Base-by-base conservation (phyloP, 2,888 invertebrate genomes). In the Adelognathus sp. region DNA sequence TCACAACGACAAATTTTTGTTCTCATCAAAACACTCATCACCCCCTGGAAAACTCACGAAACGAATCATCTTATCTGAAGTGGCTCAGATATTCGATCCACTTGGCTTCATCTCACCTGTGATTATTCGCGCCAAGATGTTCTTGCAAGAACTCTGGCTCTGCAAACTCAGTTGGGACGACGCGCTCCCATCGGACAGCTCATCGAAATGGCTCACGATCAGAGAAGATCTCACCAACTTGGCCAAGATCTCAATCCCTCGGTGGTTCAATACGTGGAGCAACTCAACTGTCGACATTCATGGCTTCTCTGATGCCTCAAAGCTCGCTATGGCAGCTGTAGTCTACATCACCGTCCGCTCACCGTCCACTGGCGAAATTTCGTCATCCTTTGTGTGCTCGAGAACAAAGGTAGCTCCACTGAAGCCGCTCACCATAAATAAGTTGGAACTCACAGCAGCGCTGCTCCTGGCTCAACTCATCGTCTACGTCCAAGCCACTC, bases 31-130 rank as follows among this genome's bases (percentile, higher is more conserved):
- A 4, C 5, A 21, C 9, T 16, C 18, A 2, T 9, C 24, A 9
- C 27, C 27, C n/a, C 11, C 16, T 11, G 16, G 33, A 1, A 44
- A 6, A 21, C 18, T 73, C 21, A 78, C 80, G 0, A 81, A 83
- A 52, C 21, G 82, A 1, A 2, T 33, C 1, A 60, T 80, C 5
- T 29, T 81, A 0, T 82, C 81, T 0, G 58, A 80, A 29, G 24
- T 76, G 0, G 78, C 81, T 5, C 70, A 72, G 14, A 39, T 83
- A n/a, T 83, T 64, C 18, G 82, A 83, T 44, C 82, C 80, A 3
- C 60, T 83, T 0, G 81, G 81, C 0, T 79, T 78, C 31, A 16
- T 79, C 0, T 21, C 80, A 1, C 84, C 82, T 1, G 56, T 80
- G 0, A 39, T 74, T 0, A 76, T 83, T 11, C 44, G 33, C 11